Evolutionary conservation across 2,888 invertebrate species (phyloP).

Genomic region (Lymantria dispar): DNA sequence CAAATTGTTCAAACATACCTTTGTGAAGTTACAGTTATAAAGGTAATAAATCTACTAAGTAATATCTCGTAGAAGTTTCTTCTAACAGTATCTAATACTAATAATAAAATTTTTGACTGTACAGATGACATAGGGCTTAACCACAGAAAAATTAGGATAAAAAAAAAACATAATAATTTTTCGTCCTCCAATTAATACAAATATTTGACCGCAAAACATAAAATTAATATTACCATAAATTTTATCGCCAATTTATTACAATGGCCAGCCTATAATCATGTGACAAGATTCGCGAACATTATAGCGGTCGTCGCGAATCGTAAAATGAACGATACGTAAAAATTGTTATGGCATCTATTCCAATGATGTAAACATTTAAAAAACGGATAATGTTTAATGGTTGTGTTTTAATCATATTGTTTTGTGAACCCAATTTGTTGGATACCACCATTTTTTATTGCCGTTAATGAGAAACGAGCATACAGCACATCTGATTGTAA

Average conservation of each 20-base stretch:
- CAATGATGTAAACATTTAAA: conserved; percentile 20
- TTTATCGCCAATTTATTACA: conserved; percentile 45
- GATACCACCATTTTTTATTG: background rate
- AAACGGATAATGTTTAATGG: conserved; percentile 21
- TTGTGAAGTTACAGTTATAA: no score
- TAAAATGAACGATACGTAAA: conserved; percentile 40
- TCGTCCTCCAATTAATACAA: conserved; percentile 9
- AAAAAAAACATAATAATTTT: background rate
- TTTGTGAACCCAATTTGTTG: background rate
- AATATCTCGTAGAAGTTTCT: no score
- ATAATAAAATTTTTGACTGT: background rate
- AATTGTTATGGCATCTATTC: conserved; percentile 25
- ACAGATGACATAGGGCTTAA: no score
- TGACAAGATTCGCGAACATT: conserved; percentile 44
- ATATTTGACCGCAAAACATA: conserved; percentile 12
- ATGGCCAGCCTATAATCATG: conserved; percentile 37
- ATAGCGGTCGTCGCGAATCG: conserved; percentile 30
- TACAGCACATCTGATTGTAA: no score
- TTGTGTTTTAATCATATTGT: conserved; percentile 1
- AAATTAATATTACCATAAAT: conserved; percentile 38
- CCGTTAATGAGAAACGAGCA: background rate
- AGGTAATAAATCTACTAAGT: no score
- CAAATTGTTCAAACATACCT: no score
- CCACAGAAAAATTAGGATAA: no score
- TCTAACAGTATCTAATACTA: background rate